Percentiles rank a stretch among this genome's conserved stretches.
These are phyloP conservation scores for Nautilus pompilius DNA, from an alignment of 1,140 invertebrate genomes.

Conservation along the genomic window DNA sequence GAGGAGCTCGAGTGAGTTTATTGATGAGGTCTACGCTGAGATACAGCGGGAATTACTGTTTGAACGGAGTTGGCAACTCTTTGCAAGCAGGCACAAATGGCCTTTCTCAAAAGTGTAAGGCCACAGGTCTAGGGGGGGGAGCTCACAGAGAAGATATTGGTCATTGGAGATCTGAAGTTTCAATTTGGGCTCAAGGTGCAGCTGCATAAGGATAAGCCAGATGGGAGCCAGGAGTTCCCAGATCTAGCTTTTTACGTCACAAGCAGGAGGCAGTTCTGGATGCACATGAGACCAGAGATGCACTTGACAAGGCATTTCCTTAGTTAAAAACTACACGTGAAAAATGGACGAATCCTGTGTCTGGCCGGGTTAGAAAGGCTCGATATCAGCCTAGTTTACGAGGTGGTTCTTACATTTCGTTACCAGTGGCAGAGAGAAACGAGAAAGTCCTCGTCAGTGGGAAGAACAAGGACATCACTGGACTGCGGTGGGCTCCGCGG, in stretches of 20 bases:
- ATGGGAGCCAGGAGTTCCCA: constrained; percentile 4
- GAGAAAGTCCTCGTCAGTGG: constrained; percentile 16
- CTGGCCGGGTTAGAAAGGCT: constrained; percentile 11
- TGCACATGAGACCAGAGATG: neutral
- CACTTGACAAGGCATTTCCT: constrained; percentile 6
- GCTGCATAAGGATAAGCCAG: constrained; percentile 5
- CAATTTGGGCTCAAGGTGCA: constrained; percentile 8
- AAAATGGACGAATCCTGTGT: constrained; percentile 11
- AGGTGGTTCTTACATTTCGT: constrained; percentile 6
- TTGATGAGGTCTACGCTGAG: too few species aligned
- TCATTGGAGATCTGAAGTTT: constrained; percentile 11
- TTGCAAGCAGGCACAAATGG: too few species aligned
- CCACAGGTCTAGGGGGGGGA: too few species aligned
- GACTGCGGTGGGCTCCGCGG: constrained; percentile 7
- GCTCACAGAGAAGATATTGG: constrained; percentile 9
- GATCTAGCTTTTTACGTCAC: neutral
- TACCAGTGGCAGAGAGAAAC: neutral
- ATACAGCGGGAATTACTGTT: too few species aligned
- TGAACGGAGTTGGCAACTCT: too few species aligned
- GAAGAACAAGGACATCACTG: constrained; percentile 12
- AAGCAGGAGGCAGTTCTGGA: constrained; percentile 13
- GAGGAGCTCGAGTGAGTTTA: too few species aligned
- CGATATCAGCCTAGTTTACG: constrained; percentile 9
- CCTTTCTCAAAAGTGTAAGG: too few species aligned
- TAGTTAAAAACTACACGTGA: constrained; percentile 1